Evolutionary conservation across 2,888 invertebrate species (phyloP).

Genomic region (Siphlonurus alternatus): DNA sequence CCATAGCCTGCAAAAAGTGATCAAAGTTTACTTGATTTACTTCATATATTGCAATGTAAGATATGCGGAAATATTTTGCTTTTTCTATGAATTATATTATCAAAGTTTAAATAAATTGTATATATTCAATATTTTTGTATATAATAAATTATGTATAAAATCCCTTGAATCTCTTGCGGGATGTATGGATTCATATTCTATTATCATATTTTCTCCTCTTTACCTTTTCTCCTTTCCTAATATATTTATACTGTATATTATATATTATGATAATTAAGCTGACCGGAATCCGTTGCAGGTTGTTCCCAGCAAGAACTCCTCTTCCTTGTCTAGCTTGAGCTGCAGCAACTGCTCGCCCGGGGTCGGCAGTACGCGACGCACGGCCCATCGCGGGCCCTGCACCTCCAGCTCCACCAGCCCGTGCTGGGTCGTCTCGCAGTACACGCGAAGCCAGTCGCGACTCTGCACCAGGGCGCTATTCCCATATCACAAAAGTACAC

Average conservation of each 20-base stretch:
- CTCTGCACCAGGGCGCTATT: background rate
- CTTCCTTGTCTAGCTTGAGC: slow-evolving; percentile 65
- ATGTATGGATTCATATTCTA: background rate
- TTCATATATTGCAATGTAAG: no score
- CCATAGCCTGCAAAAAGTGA: background rate
- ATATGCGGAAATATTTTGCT: no score
- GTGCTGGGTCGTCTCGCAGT: slow-evolving; percentile 29
- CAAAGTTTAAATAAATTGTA: no score
- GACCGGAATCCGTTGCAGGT: slow-evolving; percentile 8
- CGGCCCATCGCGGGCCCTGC: background rate
- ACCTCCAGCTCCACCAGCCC: slow-evolving; percentile 40
- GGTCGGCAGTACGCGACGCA: background rate
- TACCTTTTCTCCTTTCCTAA: background rate
- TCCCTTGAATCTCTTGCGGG: no score
- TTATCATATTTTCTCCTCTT: background rate
- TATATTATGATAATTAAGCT: background rate
- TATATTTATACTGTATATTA: background rate
- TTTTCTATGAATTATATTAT: no score
- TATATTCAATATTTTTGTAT: background rate
- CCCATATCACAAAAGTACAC: no score
- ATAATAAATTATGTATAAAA: background rate
- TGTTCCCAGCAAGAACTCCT: slow-evolving; percentile 58
- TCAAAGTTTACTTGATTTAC: background rate
- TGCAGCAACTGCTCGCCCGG: slow-evolving; percentile 47
- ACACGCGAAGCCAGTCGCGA: background rate